Base-by-base conservation (phyloP, 2,797 vertebrate species). In the Tapirus indicus region DNA sequence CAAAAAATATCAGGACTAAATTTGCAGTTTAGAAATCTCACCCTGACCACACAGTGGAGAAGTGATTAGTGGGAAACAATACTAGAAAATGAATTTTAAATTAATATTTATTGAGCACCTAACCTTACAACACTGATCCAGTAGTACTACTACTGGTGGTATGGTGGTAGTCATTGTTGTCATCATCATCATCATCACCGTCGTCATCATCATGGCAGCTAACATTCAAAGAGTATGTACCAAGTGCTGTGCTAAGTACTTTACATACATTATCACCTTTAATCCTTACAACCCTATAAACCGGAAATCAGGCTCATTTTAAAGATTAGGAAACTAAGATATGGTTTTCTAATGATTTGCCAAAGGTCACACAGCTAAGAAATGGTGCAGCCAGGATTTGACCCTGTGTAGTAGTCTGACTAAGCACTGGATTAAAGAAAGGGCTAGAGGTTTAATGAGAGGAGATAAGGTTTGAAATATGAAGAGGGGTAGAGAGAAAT, bases 281-380 rank as follows among this genome's bases (percentile, higher is more conserved):
- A 94, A 75, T 80, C 17, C 47, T 75, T 71, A 83, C 11, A 91
- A 91, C 29, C 7, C 56, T 79, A 60, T 84, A 60, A 88, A 77
- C 18, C 41, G 6, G 47, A 25, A 97, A 93, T 35, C 35, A 75
- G 25, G 41, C 12, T 60, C 49, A 84, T 69, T 80, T 95, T 80
- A 85, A 97, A 97, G 58, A 80, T 69, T 44, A 90, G 38, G 87
- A 97, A 96, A 94, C 32, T 71, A 44, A 87, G n/a, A 88, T 6
- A 79, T 25, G 18, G 49, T 90, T 94, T 96, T 75, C 79, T 49
- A 71, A 97, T 75, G 32, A 89, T 69, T 69, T 88, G 27, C 35
- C 64, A 64, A 72, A 77, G 32, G 49, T 94, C 54, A 97, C 23
- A 82, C 3, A 88, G 41, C 60, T 92, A 85, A 49, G 5, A 90